phyloP scores from a whole-genome alignment of 1,140 invertebrate species.

The Pseudomyrmex cubaensis region DNA sequence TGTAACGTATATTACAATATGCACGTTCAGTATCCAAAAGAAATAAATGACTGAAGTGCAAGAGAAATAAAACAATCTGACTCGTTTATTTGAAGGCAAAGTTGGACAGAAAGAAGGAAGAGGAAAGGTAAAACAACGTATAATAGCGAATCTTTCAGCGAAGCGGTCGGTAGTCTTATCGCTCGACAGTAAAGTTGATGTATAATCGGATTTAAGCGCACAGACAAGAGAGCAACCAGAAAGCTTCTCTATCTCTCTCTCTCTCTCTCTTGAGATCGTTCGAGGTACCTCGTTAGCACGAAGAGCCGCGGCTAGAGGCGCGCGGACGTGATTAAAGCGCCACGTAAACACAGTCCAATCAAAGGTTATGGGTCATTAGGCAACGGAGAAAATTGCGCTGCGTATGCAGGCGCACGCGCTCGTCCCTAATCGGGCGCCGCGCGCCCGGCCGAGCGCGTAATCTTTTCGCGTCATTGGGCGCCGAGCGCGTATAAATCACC shows the following conservation, averaged over 20 bases:
- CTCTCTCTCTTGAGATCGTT: slow-evolving; percentile 19
- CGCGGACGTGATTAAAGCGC: slow-evolving; percentile 67
- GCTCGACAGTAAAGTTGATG: slow-evolving; percentile 64
- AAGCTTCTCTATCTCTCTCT: slow-evolving; percentile 38
- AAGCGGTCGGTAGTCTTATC: slow-evolving; percentile 50
- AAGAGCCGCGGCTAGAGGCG: slow-evolving; percentile 3
- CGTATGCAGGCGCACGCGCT: slow-evolving; percentile 75
- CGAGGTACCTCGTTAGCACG: slow-evolving; percentile 59
- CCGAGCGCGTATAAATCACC: slow-evolving; percentile 78
- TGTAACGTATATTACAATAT: not conserved
- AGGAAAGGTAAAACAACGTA: not conserved
- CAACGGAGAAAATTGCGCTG: slow-evolving; percentile 82
- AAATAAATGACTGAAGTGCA: not conserved
- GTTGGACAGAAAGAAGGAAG: not conserved
- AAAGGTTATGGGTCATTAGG: slow-evolving; percentile 84
- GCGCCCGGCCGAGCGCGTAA: slow-evolving; percentile 74
- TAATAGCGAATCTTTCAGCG: slow-evolving; percentile 38
- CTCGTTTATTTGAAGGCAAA: not conserved
- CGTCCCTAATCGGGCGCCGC: slow-evolving; percentile 67
- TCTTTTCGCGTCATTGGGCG: slow-evolving; percentile 83
- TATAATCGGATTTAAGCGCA: slow-evolving; percentile 40
- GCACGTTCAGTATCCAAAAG: not conserved
- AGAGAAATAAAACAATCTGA: not conserved
- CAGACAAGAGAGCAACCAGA: slow-evolving; percentile 28
- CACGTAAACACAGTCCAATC: slow-evolving; percentile 82